phyloP scores from a whole-genome alignment of 2,888 invertebrate genomes.

The Dendrolimus pini region DNA sequence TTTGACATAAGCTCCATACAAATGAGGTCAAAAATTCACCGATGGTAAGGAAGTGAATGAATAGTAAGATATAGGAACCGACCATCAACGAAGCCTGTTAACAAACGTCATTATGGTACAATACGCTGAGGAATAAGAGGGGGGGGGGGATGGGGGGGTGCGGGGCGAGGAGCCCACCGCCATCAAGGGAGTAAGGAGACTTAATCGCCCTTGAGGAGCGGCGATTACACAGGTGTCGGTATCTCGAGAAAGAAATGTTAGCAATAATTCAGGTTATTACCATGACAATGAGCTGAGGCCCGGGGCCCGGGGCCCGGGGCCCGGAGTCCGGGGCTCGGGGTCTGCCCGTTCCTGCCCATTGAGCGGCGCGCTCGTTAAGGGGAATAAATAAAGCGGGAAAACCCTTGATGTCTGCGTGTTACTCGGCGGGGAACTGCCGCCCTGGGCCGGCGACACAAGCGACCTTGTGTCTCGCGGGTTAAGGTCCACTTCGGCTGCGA shows the following conservation, averaged over 20 bases:
- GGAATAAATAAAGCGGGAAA: conserved; percentile 26
- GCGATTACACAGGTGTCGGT: conserved; percentile 15
- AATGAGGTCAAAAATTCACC: too few relatives aligned
- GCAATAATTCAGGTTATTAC: conserved; percentile 22
- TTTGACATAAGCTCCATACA: too few relatives aligned
- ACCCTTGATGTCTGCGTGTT: conserved; percentile 25
- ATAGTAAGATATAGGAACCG: too few relatives aligned
- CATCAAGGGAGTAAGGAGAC: conserved; percentile 8
- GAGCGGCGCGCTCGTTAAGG: conserved; percentile 26
- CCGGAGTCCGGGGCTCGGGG: conserved; percentile 5
- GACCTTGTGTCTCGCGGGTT: not conserved
- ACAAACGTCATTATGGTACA: too few relatives aligned
- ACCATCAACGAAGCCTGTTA: too few relatives aligned
- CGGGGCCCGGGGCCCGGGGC: too few relatives aligned
- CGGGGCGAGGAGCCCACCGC: not conserved
- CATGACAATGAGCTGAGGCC: conserved; percentile 22
- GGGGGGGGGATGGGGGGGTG: not conserved
- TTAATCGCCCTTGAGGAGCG: conserved; percentile 9
- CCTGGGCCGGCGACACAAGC: not conserved
- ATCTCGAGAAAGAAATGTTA: conserved; percentile 13
- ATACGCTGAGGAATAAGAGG: too few relatives aligned
- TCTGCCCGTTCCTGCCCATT: conserved; percentile 14
- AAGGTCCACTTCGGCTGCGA: not conserved
- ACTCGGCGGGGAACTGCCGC: not conserved
- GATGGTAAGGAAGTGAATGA: too few relatives aligned